Conservation (phyloP, 1,140 invertebrate genomes). For the Oryctes rhinoceros region DNA sequence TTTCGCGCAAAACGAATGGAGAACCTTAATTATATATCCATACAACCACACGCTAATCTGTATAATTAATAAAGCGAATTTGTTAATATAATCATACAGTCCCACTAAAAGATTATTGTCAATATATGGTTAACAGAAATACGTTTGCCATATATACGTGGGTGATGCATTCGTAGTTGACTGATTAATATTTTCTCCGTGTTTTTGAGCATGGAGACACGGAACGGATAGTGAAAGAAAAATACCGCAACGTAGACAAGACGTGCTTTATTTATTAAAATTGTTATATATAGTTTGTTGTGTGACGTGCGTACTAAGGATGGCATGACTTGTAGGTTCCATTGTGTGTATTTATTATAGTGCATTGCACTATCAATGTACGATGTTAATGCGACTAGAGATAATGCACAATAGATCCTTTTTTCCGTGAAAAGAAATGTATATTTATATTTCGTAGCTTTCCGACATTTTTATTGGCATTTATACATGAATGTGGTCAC, state of each 20-base stretch:
- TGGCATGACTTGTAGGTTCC: background rate
- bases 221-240: slow-evolving; percentile 1
- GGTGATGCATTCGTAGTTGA: background rate
- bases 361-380: background rate
- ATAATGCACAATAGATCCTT: too few species aligned
- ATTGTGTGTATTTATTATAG: background rate
- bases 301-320: background rate
- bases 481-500: too few species aligned
- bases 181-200: slow-evolving; percentile 6
- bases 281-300: slow-evolving; percentile 10
- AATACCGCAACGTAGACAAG: slow-evolving; percentile 18
- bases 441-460: too few species aligned
- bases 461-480: too few species aligned
- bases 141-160: background rate
- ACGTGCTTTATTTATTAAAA: slow-evolving; percentile 11
- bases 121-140: slow-evolving; percentile 31
- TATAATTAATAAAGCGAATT: slow-evolving; percentile 33
- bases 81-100: slow-evolving; percentile 33
- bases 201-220: slow-evolving; percentile 2
- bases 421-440: too few species aligned
- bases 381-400: too few species aligned
- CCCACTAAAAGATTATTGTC: slow-evolving; percentile 11
- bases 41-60: slow-evolving; percentile 16
- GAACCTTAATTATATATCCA: slow-evolving; percentile 31
- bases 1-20: background rate